phyloP scores from a whole-genome alignment of 2,797 vertebrate species.

The Miopithecus talapoin region DNA sequence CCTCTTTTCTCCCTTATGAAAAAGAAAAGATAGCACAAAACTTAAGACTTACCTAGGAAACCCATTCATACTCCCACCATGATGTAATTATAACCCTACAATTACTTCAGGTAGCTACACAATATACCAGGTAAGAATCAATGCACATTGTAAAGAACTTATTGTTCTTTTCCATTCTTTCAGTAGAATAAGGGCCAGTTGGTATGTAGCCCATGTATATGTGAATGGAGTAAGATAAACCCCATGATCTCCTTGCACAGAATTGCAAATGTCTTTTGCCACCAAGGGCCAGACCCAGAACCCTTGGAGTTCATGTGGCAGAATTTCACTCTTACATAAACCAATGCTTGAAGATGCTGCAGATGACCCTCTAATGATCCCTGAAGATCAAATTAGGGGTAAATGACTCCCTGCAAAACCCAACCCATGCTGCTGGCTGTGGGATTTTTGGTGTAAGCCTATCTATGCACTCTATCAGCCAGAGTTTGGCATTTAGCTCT shows the following conservation, averaged over 20 bases:
- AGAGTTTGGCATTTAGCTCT: constrained; percentile 62
- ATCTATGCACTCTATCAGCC: constrained; percentile 72
- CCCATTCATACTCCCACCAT: constrained; percentile 65
- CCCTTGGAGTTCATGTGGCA: constrained; percentile 75
- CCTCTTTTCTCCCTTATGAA: constrained; percentile 71
- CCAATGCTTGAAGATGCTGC: constrained; percentile 78
- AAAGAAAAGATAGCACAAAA: constrained; percentile 78
- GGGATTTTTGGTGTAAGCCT: constrained; percentile 62
- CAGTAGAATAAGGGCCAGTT: constrained; percentile 78
- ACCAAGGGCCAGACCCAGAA: constrained; percentile 73
- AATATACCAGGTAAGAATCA: constrained; percentile 79
- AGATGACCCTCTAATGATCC: constrained; percentile 59
- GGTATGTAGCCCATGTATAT: constrained; percentile 67
- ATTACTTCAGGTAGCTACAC: constrained; percentile 82
- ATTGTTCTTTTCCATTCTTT: constrained; percentile 80
- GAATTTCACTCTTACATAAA: constrained; percentile 66
- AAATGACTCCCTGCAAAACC: constrained; percentile 45
- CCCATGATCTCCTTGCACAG: constrained; percentile 79
- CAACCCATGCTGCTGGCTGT: constrained; percentile 66
- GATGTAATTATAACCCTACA: constrained; percentile 55
- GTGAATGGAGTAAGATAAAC: constrained; percentile 78
- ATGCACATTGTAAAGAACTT: constrained; percentile 80
- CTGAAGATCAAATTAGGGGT: constrained; percentile 48
- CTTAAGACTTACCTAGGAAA: constrained; percentile 65
- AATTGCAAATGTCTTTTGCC: constrained; percentile 65